Base-by-base conservation (phyloP, 2,113 vertebrate genomes). In the Myocastor coypus region DNA sequence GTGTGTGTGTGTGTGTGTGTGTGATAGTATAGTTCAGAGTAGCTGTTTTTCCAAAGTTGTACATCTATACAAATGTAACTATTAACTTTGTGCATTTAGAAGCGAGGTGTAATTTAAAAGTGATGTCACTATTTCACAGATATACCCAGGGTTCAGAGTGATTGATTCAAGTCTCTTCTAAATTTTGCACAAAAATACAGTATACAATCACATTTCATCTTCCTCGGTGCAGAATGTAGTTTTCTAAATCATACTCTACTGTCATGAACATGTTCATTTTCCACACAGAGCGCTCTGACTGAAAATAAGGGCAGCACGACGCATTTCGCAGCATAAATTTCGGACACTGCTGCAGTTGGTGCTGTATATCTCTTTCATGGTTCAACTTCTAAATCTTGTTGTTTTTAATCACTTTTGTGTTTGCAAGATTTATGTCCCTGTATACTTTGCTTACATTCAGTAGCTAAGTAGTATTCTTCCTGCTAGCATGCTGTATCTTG, bases 111-210 rank as follows among this genome's bases (percentile, higher is more conserved):
- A 89, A 85, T 95, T 96, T 92, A 77, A 64, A 92, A 84, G 1
- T 91, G 85, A 81, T 14, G 28, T 63, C 84, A 91, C 97, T 95
- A 11, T 84, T 24, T 34, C 2, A 20, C 64, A 92, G 28, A 71
- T 87, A 81, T 64, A 69, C 52, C 26, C 95, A 91, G 3, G 52
- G 37, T 37, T 90, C 1, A 92, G 46, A 92, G 46, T 96, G 97
- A 98, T 91, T 96, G 88, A 97, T 97, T 93, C 7, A 37, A 93
- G 92, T 97, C 34, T 96, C 57, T 96, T 75, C 22, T 96, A 95
- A 69, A 32, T 57, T 96, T 95, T 96, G 83, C 14, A 6, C 59
- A 77, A 61, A 93, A 94, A 78, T 64, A 83, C 0, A 42, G 40
- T 82, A 61, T 68, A 16, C 81, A 95, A 95, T 95, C 92, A 52